Evolutionary conservation across 2,797 vertebrate species (phyloP).

Genomic region (Myiothlypis chrysogaster): DNA sequence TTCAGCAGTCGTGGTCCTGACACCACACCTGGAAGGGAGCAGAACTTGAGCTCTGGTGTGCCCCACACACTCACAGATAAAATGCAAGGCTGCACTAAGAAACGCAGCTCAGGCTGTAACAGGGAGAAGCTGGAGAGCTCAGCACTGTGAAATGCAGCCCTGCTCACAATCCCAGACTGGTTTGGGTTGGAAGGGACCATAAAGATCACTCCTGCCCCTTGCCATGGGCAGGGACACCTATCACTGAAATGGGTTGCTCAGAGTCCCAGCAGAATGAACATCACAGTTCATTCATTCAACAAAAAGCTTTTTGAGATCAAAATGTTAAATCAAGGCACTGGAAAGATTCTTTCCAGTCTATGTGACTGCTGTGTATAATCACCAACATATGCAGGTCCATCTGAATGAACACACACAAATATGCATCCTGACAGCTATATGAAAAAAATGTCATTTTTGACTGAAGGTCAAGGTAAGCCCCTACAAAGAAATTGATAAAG

Average conservation of each 20-base stretch:
- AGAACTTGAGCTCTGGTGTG: background rate
- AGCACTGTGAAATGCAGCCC: background rate
- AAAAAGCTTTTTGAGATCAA: background rate
- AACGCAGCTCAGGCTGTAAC: background rate
- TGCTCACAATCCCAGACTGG: background rate
- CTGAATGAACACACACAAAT: background rate
- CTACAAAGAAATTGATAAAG: background rate
- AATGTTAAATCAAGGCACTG: background rate
- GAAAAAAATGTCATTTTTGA: background rate
- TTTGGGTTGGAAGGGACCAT: background rate
- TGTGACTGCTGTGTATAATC: background rate
- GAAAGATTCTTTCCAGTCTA: background rate
- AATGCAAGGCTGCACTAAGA: background rate
- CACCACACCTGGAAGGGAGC: background rate
- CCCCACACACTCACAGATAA: background rate
- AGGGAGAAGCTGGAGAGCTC: background rate
- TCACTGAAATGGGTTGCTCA: background rate
- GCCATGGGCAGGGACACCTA: background rate
- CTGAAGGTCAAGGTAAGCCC: background rate
- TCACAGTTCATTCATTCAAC: background rate
- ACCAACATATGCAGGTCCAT: background rate
- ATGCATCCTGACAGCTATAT: background rate
- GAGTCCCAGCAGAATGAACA: background rate
- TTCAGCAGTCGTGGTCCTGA: accelerated
- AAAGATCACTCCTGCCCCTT: background rate